Evolutionary conservation across 2,888 invertebrate species (phyloP), one percentile per base, ranked within the genome.

Genomic region (Phrixothrix hirtus): DNA sequence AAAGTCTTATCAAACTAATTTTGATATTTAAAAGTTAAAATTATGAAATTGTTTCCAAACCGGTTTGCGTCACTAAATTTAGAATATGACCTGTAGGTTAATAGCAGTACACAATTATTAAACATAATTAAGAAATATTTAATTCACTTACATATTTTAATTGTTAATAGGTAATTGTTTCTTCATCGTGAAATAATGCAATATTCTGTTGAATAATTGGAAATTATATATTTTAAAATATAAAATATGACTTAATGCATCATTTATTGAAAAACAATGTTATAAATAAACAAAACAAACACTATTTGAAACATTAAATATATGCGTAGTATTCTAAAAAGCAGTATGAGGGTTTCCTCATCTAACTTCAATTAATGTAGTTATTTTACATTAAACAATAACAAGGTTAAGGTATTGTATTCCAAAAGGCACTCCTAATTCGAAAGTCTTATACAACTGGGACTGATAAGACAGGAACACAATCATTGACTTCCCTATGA

Each of bases 401-500:
- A 66, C 63, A 59, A 47, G 53, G 55, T 62, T 58, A 62, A 58
- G 57, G 60, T 67, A 65, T 63, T 64, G 63, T 72, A 67, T 67
- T 67, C 52, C 58, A 62, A 70, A 73, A 74, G 74, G 74, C 74
- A 74, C 74, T 73, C 71, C 70, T 71, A 72, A 71, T 66, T 65
- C 64, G 65, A 69, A 70, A 62, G 60, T 62, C 60, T 62, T 63
- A 48, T 54, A 54, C 46, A 50, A 55, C 39, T 17, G 48, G 54
- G 54, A 49, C 49, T 38, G 36, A 52, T 42, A 47, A 46, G 46
- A 52, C 38, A 53, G 53, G 47, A 47, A 47, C 47, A 53, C 53
- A 51, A 48, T 47, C 25, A 39, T 47, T 39, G 47, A 47, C 32
- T 47, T 37, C 36, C 37, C 45, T 45, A 30, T 37, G 25, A 35